Conservation (phyloP, 1,140 invertebrate genomes). For the Eumaeus atala region DNA sequence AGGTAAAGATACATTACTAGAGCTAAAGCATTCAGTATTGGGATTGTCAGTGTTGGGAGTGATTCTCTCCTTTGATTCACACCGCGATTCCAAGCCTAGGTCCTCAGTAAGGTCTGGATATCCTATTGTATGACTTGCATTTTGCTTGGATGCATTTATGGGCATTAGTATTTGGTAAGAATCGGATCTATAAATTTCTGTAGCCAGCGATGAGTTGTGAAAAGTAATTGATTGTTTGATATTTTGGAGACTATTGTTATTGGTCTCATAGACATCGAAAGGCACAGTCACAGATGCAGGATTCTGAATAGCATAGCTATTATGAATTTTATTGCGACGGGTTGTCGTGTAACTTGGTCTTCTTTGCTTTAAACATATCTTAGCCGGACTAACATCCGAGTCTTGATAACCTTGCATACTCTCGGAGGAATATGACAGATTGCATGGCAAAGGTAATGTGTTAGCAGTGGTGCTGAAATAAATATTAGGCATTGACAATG, state of each 20-base stretch:
- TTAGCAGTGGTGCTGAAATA: background rate
- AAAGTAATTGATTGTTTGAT: conserved; percentile 26
- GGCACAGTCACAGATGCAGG: background rate
- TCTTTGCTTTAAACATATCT: conserved; percentile 22
- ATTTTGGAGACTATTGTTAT: conserved; percentile 29
- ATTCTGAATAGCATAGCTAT: background rate
- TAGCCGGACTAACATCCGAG: conserved; percentile 41
- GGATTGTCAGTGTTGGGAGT: conserved; percentile 13
- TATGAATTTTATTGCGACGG: background rate
- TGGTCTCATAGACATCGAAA: conserved; percentile 26
- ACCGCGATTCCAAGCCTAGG: no score
- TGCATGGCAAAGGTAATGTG: conserved; percentile 15
- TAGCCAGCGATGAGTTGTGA: conserved; percentile 38
- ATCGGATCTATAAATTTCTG: conserved; percentile 49
- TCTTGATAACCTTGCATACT: conserved; percentile 52
- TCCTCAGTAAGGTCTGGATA: no score
- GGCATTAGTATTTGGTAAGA: conserved; percentile 51
- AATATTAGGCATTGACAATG: background rate
- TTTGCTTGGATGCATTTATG: background rate
- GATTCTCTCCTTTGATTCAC: background rate
- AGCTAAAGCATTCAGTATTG: conserved; percentile 29
- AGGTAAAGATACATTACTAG: conserved; percentile 50
- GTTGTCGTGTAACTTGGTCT: conserved; percentile 26
- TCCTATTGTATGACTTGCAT: background rate
- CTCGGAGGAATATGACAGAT: conserved; percentile 35